Evolutionary conservation across 2,797 vertebrate species (phyloP).

Genomic region (Muscicapa comitata): DNA sequence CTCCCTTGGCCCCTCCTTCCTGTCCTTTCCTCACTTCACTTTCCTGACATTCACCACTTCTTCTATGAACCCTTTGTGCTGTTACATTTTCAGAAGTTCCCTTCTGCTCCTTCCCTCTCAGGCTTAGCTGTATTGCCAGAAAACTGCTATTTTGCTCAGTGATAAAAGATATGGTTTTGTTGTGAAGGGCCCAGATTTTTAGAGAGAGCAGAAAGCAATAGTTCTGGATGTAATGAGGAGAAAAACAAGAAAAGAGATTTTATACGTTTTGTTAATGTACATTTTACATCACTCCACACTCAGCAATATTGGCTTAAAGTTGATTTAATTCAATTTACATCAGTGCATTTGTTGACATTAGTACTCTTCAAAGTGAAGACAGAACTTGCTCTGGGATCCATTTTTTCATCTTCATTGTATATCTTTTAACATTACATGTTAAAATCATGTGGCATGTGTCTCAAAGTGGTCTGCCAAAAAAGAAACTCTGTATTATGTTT

Average conservation of each 20-base stretch:
- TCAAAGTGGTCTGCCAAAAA: neutral
- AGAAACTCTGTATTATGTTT: neutral
- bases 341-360: neutral
- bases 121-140: neutral
- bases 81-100: neutral
- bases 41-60: neutral
- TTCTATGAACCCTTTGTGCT: neutral
- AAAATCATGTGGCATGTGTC: neutral
- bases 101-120: neutral
- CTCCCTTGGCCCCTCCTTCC: neutral
- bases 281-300: neutral
- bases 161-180: neutral
- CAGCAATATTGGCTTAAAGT: neutral
- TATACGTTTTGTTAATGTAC: neutral
- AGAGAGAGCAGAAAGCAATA: neutral
- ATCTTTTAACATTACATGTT: neutral
- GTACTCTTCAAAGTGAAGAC: neutral
- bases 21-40: neutral
- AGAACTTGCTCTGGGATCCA: neutral
- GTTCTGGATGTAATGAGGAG: neutral
- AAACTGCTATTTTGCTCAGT: neutral
- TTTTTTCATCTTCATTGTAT: neutral
- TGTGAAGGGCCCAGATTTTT: accelerated
- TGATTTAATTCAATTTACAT: neutral
- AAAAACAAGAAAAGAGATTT: neutral